phyloP scores from a whole-genome alignment of 2,888 invertebrate genomes.

The Ditylenchus weischeri region DNA sequence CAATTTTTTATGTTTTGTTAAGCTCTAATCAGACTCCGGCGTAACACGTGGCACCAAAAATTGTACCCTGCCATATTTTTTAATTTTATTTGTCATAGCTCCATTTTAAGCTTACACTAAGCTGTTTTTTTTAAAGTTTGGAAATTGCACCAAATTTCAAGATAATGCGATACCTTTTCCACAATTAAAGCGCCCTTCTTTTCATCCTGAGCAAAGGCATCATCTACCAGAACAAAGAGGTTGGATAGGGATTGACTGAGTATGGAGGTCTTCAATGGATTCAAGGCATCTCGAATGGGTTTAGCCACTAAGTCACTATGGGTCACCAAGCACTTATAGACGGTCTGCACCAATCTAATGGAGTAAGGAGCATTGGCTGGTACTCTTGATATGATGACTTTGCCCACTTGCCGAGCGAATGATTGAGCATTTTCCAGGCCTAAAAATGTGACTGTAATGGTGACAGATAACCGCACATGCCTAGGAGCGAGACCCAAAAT shows the following conservation, averaged over 20 bases:
- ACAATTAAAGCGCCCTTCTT: conserved; percentile 31
- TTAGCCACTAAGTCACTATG: conserved; percentile 35
- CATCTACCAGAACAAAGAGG: conserved; percentile 78
- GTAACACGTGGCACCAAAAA: too few species aligned
- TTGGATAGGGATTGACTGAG: conserved; percentile 71
- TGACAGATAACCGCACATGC: too few species aligned
- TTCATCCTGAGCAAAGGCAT: conserved; percentile 60
- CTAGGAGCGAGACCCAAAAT: too few species aligned
- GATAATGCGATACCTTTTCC: conserved; percentile 32
- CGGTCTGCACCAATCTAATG: conserved; percentile 39
- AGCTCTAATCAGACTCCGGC: too few species aligned
- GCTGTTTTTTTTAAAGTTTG: background rate
- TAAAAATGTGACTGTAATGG: conserved; percentile 1
- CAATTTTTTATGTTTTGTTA: too few species aligned
- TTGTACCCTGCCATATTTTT: too few species aligned
- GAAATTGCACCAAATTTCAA: background rate
- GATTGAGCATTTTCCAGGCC: conserved; percentile 38
- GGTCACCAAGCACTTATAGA: conserved; percentile 32
- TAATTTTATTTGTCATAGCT: too few species aligned
- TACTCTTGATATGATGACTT: conserved; percentile 36
- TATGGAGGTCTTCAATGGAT: conserved; percentile 50
- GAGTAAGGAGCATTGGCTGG: conserved; percentile 35
- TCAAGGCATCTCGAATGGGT: conserved; percentile 41
- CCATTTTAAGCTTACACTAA: too few species aligned
- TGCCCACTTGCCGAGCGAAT: conserved; percentile 32